Evolutionary conservation across 1,140 invertebrate species (phyloP).

Genomic region (Limonius californicus): DNA sequence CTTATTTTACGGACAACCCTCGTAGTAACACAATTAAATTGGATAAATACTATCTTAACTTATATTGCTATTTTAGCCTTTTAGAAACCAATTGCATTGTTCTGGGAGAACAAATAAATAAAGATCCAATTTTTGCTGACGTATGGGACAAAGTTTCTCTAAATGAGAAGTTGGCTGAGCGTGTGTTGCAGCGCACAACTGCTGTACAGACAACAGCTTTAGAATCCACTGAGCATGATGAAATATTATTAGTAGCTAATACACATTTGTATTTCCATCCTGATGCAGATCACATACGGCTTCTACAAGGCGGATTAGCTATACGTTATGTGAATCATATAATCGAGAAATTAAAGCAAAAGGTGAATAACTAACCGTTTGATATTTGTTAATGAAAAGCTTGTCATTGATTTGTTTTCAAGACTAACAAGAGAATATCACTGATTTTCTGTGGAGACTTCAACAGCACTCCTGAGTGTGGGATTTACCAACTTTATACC

Average conservation of each 20-base stretch:
- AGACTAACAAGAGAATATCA: constrained; percentile 47
- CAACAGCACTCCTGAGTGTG: constrained; percentile 79
- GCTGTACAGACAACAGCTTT: constrained; percentile 61
- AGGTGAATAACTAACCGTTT: no score
- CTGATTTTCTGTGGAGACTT: constrained; percentile 82
- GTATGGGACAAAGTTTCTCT: constrained; percentile 59
- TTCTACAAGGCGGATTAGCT: constrained; percentile 69
- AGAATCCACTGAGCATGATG: constrained; percentile 57
- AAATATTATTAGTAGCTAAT: constrained; percentile 74
- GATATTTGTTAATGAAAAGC: no score
- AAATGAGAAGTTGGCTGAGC: constrained; percentile 58
- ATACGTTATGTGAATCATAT: constrained; percentile 57
- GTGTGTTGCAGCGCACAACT: constrained; percentile 62
- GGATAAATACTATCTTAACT: no score
- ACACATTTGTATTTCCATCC: constrained; percentile 94
- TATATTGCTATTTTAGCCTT: constrained; percentile 17
- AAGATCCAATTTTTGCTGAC: constrained; percentile 54
- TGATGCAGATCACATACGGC: constrained; percentile 81
- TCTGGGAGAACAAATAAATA: constrained; percentile 53
- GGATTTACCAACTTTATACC: constrained; percentile 74
- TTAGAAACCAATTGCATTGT: constrained; percentile 32
- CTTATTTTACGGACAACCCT: no score
- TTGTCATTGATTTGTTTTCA: no score
- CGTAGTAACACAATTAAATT: no score
- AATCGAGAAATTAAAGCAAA: constrained; percentile 33